phyloP scores from a whole-genome alignment of 2,888 invertebrate species.

The Mimachlamys varia region DNA sequence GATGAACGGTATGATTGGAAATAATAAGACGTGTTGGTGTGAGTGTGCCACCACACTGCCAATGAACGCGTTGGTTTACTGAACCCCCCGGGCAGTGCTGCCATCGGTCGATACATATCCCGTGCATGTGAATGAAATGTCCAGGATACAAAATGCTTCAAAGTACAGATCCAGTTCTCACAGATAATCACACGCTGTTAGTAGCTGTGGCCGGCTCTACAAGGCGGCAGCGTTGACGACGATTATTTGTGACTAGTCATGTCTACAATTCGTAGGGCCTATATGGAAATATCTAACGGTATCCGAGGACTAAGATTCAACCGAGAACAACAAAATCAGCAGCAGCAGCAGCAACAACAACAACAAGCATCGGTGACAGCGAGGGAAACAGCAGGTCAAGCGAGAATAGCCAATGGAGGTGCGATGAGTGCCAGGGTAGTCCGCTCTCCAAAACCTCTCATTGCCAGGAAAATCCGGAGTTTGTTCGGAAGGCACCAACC shows the following conservation, averaged over 20 bases:
- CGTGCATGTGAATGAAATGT: slow-evolving; percentile 34
- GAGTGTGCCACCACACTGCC: slow-evolving; percentile 7
- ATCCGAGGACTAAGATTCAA: slow-evolving; percentile 78
- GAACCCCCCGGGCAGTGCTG: slow-evolving; percentile 21
- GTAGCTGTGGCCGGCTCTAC: slow-evolving; percentile 7
- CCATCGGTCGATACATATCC: slow-evolving; percentile 18
- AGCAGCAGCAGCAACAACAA: slow-evolving; percentile 49
- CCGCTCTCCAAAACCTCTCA: slow-evolving; percentile 73
- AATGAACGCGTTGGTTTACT: not conserved
- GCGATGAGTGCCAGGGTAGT: slow-evolving; percentile 57
- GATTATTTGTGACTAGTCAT: slow-evolving; percentile 57
- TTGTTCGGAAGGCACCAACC: slow-evolving; percentile 68
- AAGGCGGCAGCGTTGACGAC: not conserved
- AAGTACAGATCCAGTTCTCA: slow-evolving; percentile 22
- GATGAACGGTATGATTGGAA: not conserved
- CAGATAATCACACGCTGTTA: slow-evolving; percentile 23
- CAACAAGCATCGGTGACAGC: slow-evolving; percentile 28
- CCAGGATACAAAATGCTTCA: slow-evolving; percentile 27
- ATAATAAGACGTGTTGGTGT: slow-evolving; percentile 4
- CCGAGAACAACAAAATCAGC: slow-evolving; percentile 66
- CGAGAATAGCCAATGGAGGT: slow-evolving; percentile 39
- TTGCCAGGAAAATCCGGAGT: slow-evolving; percentile 71
- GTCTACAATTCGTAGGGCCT: slow-evolving; percentile 80
- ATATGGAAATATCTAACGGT: slow-evolving; percentile 80
- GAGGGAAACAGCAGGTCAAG: slow-evolving; percentile 36